Evolutionary conservation across 2,888 invertebrate genomes (phyloP), one percentile per base, ranked within the genome.

Genomic region (Pimpla rufipes): DNA sequence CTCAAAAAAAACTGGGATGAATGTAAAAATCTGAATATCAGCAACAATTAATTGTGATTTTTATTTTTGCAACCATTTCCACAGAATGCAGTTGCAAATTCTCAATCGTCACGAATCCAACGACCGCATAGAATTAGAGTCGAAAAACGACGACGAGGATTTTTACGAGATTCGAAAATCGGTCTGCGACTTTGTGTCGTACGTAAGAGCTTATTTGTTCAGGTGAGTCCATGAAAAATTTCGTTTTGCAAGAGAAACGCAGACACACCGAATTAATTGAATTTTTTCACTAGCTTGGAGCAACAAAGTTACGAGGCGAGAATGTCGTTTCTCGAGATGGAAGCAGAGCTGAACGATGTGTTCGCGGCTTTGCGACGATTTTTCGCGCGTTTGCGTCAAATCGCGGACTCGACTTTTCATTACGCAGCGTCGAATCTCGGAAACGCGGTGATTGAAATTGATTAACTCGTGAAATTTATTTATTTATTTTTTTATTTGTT

Each of bases 381-480:
- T 64, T 85, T 91, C 10, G 85, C 70, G 23, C 88, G 89, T 66
- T 82, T 94, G 18, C 88, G 87, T 13, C 84, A 85, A 75, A 89
- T 94, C 18, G 92, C 94, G 50, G 93, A 93, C 83, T 92, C 92
- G 29, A 90, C 93, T 47, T 92, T 93, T 79, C 90, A 93, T 82
- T 93, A 93, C 87, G 91, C 92, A 70, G 88, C 92, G 40, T 93
- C 93, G 40, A 91, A 91, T 79, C 86, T 90, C 59, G 94, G 94
- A 40, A 94, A 94, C 85, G 92, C 92, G 90, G 94, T 94, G 11
- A 40, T 64, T n/a, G n/a, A n/a, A n/a, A n/a, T n/a, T n/a, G n/a
- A n/a, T n/a, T n/a, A n/a, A n/a, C n/a, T n/a, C n/a, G n/a, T n/a
- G n/a, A n/a, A n/a, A n/a, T n/a, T n/a, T n/a, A n/a, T n/a, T n/a